phyloP scores from a whole-genome alignment of 2,888 invertebrate species.

The Pachydiplax longipennis region DNA sequence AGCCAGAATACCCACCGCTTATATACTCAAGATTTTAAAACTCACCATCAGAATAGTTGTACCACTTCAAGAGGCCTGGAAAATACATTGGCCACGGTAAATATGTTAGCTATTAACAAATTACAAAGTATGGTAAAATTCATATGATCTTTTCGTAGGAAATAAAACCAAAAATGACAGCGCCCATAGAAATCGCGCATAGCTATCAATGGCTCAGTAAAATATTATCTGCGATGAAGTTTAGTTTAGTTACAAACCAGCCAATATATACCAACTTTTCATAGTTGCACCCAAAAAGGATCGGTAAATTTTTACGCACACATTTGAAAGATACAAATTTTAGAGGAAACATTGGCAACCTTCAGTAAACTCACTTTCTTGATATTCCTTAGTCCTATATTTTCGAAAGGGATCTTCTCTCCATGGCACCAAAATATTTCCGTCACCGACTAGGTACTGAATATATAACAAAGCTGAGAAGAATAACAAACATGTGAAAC shows the following conservation, averaged over 20 bases:
- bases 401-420: background rate
- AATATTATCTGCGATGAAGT: background rate
- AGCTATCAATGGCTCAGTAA: background rate
- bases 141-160: background rate
- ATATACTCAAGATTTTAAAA: background rate
- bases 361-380: background rate
- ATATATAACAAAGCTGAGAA: slow-evolving; percentile 12
- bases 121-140: background rate
- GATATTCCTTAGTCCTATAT: slow-evolving; percentile 22
- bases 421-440: slow-evolving; percentile 1
- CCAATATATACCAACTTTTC: background rate
- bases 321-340: too few species aligned
- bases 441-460: slow-evolving; percentile 19
- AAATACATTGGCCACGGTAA: background rate
- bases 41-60: slow-evolving; percentile 36
- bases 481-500: background rate
- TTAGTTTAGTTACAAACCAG: background rate
- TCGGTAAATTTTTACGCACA: too few species aligned
- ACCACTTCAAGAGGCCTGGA: slow-evolving; percentile 42
- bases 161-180: background rate
- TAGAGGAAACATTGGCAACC: background rate
- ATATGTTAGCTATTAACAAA: background rate
- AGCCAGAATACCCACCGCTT: background rate
- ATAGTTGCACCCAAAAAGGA: too few species aligned
- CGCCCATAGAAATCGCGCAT: background rate